Evolutionary conservation across 1,140 invertebrate genomes (phyloP), one percentile per base, ranked within the genome.

Genomic region (Bacillus rossius): DNA sequence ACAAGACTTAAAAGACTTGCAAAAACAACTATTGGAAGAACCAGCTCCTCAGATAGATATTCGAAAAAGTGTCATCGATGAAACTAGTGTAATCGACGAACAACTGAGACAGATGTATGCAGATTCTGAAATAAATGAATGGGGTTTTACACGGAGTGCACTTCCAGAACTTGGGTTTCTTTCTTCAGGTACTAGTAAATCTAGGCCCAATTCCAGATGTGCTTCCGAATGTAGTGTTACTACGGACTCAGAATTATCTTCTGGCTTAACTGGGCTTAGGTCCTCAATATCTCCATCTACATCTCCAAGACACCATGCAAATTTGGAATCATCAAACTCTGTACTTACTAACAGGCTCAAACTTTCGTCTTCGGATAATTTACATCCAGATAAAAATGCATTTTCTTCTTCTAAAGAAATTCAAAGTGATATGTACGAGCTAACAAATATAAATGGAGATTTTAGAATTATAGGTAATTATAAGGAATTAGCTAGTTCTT

Each of bases 1-100:
- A 19, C 82, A 84, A 72, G 86, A 88, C 73, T 77, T 89, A 56
- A 85, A 86, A 73, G 85, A 88, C 66, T 76, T 89, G 59, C 84
- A 87, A 73, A 81, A 82, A 64, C 81, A 83, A 73, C 73, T 89
- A 8, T n/a, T 55, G 20, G 8, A 42, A 40, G 53, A 55, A 23
- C 43, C 53, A 19, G 10, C 29, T 34, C 53, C 53, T 3, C 17
- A 73, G 81, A 67, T 75, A 80, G 71, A 60, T 73, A 69, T 66
- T 77, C 73, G 58, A 75, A 77, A 70, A 66, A 68, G 75, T 43
- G 68, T 82, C 37, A 77, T 79, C 14, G 82, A 85, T 70, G 82
- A 84, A 65, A 77, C 80, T 19, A 84, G 80, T 68, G 83, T 81
- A 59, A 82, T 87, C 64, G 85, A 87, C 64, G 83, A 87, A 68